phyloP scores from a whole-genome alignment of 2,888 invertebrate genomes.

The Lasius fuliginosus region DNA sequence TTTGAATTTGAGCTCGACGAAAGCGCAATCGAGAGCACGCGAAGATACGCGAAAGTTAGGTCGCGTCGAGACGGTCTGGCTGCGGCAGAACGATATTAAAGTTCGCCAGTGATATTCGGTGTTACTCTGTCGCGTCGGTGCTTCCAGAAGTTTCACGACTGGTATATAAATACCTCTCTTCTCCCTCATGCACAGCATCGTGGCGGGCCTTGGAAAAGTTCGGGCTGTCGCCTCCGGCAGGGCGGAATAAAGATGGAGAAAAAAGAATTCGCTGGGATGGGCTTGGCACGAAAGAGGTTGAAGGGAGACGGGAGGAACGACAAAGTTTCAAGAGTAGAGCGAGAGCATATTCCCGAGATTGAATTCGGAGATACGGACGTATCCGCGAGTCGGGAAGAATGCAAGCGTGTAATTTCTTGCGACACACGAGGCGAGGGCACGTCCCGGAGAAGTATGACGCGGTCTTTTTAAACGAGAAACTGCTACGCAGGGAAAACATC shows the following conservation, averaged over 20 bases:
- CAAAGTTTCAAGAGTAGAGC: constrained; percentile 60
- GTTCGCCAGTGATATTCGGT: constrained; percentile 51
- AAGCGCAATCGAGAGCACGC: constrained; percentile 12
- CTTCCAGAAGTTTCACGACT: constrained; percentile 56
- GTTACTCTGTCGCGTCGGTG: constrained; percentile 38
- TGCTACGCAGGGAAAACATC: constrained; percentile 32
- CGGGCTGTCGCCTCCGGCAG: constrained; percentile 25
- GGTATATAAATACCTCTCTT: constrained; percentile 69
- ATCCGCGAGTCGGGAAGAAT: constrained; percentile 59
- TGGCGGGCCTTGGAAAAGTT: constrained; percentile 61
- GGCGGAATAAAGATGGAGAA: not conserved
- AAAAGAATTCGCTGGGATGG: constrained; percentile 6
- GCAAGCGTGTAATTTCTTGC: constrained; percentile 65
- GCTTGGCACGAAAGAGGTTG: not conserved
- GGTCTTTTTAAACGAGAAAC: constrained; percentile 49
- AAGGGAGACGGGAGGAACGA: constrained; percentile 15
- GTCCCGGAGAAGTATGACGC: constrained; percentile 31
- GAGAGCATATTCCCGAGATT: constrained; percentile 68
- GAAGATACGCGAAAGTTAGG: constrained; percentile 39
- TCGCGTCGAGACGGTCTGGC: constrained; percentile 16
- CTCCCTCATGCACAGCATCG: constrained; percentile 38
- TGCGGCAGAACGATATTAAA: constrained; percentile 60
- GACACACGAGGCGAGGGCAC: constrained; percentile 31
- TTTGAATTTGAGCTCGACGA: constrained; percentile 4
- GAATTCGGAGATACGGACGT: constrained; percentile 66